Evolutionary conservation across 2,888 invertebrate species (phyloP).

Genomic region (Lithophane socia): DNA sequence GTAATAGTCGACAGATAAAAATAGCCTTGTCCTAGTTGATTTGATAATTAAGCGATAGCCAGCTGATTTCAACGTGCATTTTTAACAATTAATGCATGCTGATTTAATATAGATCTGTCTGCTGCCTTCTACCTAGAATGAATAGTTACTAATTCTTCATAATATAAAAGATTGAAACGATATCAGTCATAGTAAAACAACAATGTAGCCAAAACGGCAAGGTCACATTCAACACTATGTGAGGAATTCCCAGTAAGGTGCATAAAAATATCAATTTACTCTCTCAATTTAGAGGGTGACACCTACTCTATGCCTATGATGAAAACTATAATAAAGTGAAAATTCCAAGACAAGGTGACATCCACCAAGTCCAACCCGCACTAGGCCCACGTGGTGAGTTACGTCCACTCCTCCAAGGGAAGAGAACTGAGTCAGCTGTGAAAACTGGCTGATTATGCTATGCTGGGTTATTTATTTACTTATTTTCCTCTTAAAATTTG

Average conservation of each 20-base stretch:
- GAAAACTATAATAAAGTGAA: not conserved
- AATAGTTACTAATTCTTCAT: not conserved
- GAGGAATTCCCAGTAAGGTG: not conserved
- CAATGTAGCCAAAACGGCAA: not conserved
- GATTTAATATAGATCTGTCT: not conserved
- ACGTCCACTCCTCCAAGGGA: too few relatives aligned
- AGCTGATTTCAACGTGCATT: slow-evolving; percentile 5
- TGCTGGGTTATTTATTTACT: not conserved
- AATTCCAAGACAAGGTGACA: not conserved
- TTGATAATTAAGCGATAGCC: not conserved
- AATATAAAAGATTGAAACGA: not conserved
- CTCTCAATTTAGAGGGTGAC: not conserved
- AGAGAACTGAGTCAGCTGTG: not conserved
- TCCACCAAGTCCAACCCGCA: not conserved
- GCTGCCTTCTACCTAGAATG: not conserved
- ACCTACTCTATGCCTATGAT: not conserved
- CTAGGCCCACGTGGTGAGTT: not conserved
- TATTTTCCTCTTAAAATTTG: not conserved
- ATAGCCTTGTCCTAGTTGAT: not conserved
- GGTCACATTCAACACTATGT: too few relatives aligned
- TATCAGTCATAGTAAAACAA: not conserved
- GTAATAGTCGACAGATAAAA: not conserved
- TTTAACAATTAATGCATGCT: slow-evolving; percentile 9
- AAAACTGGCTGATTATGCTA: not conserved
- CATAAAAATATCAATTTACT: not conserved